Evolutionary conservation across 2,888 invertebrate genomes (phyloP), one percentile per base, ranked within the genome.

Genomic region (Metacarcinus magister): DNA sequence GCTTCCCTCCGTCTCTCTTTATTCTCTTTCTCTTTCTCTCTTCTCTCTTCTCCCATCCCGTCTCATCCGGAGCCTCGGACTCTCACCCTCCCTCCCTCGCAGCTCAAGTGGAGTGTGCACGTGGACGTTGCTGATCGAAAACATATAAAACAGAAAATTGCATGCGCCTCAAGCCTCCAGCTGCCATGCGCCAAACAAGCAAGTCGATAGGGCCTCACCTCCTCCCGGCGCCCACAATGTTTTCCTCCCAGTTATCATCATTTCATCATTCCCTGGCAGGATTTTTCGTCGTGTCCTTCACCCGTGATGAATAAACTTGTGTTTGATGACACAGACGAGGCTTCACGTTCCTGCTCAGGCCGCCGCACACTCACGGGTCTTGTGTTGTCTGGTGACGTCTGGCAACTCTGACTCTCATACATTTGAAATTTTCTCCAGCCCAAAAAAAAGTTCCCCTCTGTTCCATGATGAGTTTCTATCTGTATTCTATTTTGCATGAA

Each of bases 401-500:
- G 95, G 95, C 95, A 95, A 95, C 95, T 92, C 91, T 28, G 43
- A 8, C 75, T 95, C 95, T 95, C 95, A 95, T 95, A 95, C 95
- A 95, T 95, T 95, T 93, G 95, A 95, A 95, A 95, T 95, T 95
- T 95, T 95, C 95, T 95, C 95, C 43, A 48, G 54, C 46, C 54
- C 67, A 92, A 95, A 95, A 94, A 95, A 95, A 95, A 89, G 93
- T 95, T 87, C 54, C 87, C 93, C 95, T 95, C 93, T 95, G 95
- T 95, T 95, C 87, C 95, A 93, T 95, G 95, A 95, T 95, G 95
- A 95, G 95, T 95, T 95, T 95, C 95, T 95, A 93, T 95, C 95
- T 93, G 95, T 93, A 95, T 95, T 95, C 95, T 95, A 95, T 95
- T 95, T 95, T 95, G 95, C 95, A 95, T 95, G 95, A 95, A 95